phyloP scores from a whole-genome alignment of 2,113 vertebrate genomes.

The Lynx canadensis region DNA sequence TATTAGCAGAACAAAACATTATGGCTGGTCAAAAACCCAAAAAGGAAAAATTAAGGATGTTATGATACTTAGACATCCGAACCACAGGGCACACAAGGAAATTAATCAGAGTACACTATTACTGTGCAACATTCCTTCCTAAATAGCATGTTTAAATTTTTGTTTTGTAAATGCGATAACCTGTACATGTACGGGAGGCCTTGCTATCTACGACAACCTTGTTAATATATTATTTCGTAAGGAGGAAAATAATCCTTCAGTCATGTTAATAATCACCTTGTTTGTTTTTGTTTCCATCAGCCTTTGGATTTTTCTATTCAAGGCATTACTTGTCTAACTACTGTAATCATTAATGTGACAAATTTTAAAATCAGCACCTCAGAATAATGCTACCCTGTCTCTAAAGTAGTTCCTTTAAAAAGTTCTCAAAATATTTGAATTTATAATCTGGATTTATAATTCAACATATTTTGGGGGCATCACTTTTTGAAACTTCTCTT shows the following conservation, averaged over 20 bases:
- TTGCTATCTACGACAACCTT: neutral
- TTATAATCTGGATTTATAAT: neutral
- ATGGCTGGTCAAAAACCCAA: neutral
- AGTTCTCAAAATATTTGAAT: neutral
- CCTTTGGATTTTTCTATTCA: neutral
- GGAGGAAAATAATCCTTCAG: neutral
- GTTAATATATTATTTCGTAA: neutral
- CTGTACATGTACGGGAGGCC: neutral
- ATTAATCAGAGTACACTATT: neutral
- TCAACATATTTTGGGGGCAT: neutral
- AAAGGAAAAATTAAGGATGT: neutral
- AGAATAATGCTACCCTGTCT: neutral
- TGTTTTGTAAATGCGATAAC: neutral
- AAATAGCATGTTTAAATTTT: neutral
- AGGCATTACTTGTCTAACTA: neutral
- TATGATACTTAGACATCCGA: neutral
- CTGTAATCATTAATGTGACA: neutral
- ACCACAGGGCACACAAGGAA: neutral
- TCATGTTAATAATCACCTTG: neutral
- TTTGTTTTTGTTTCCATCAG: neutral
- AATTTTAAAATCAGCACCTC: neutral
- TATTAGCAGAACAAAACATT: neutral
- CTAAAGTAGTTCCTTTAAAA: slow-evolving; percentile 5
- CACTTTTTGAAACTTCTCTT: neutral
- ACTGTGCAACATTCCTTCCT: neutral